phyloP scores from a whole-genome alignment of 1,140 invertebrate genomes.

The Danaus melanippus region DNA sequence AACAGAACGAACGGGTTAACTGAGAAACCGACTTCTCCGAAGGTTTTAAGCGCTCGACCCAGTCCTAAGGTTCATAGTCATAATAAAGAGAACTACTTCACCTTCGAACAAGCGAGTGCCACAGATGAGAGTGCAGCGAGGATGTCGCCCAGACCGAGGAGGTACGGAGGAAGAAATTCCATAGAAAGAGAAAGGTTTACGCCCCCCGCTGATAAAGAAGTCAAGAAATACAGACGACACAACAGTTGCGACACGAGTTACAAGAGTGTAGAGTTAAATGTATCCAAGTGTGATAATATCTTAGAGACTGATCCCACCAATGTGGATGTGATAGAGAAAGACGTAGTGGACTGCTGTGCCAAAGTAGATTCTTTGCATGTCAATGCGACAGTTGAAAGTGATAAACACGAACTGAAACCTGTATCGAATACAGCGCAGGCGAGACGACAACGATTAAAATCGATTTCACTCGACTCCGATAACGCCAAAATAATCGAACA shows the following conservation, averaged over 20 bases:
- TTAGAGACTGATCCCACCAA: slow-evolving; percentile 35
- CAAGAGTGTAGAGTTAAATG: slow-evolving; percentile 52
- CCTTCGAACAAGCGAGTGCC: slow-evolving; percentile 43
- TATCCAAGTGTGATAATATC: slow-evolving; percentile 44
- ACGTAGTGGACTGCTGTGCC: slow-evolving; percentile 61
- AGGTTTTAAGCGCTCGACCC: slow-evolving; percentile 48
- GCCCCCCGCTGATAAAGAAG: slow-evolving; percentile 56
- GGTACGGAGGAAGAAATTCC: slow-evolving; percentile 57
- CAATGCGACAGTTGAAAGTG: slow-evolving; percentile 37
- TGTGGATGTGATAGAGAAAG: slow-evolving; percentile 34
- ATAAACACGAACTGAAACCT: slow-evolving; percentile 37
- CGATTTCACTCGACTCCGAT: slow-evolving; percentile 72
- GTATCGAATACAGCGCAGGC: slow-evolving; percentile 55
- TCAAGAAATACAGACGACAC: slow-evolving; percentile 55
- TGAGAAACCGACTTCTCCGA: slow-evolving; percentile 61
- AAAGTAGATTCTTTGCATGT: slow-evolving; percentile 50
- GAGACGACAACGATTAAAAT: slow-evolving; percentile 67
- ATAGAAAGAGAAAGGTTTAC: slow-evolving; percentile 59
- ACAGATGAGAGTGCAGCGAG: slow-evolving; percentile 34
- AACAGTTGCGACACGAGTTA: slow-evolving; percentile 65
- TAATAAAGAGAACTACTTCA: slow-evolving; percentile 67
- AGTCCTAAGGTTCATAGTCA: slow-evolving; percentile 60
- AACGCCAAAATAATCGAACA: slow-evolving; percentile 72
- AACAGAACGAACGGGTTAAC: slow-evolving; percentile 54
- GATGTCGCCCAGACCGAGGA: slow-evolving; percentile 41